Conservation (phyloP, 23 tunicate species). For the Aplidium turbinatum region DNA sequence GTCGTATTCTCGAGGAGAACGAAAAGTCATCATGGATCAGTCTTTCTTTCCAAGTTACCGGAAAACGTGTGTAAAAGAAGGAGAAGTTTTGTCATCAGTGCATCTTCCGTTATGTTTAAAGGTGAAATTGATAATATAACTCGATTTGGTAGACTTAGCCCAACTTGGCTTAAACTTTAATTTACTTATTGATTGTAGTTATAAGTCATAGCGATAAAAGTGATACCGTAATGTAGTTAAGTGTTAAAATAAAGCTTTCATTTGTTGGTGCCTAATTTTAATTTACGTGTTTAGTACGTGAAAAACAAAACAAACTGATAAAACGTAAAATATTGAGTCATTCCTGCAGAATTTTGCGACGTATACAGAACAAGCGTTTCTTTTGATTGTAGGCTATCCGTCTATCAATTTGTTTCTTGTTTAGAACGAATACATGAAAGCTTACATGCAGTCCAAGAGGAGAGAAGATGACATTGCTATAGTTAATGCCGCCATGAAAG, state of each 20-base stretch:
- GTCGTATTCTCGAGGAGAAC: conserved; percentile 33
- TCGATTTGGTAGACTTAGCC: background rate
- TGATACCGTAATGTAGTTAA: no score
- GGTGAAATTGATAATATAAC: no score
- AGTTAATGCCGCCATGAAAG: conserved; percentile 89
- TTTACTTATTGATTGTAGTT: background rate
- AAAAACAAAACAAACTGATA: no score
- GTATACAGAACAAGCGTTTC: no score
- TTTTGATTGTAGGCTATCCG: no score
- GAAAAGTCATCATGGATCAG: conserved; percentile 74
- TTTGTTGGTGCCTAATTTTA: no score
- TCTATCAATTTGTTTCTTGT: no score
- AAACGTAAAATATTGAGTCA: no score
- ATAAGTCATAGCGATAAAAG: background rate
- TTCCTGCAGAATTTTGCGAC: no score
- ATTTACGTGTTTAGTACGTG: no score
- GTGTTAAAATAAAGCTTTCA: no score
- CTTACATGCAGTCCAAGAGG: conserved; percentile 80
- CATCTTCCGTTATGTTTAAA: conserved; percentile 50
- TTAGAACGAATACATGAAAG: conserved; percentile 77
- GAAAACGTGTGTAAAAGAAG: conserved; percentile 50
- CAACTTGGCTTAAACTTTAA: background rate
- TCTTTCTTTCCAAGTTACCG: conserved; percentile 90
- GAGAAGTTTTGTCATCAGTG: conserved; percentile 50
- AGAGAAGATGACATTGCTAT: conserved; percentile 97